Base-by-base conservation (phyloP, 2,888 invertebrate species). In the Dinocampus coccinellae region DNA sequence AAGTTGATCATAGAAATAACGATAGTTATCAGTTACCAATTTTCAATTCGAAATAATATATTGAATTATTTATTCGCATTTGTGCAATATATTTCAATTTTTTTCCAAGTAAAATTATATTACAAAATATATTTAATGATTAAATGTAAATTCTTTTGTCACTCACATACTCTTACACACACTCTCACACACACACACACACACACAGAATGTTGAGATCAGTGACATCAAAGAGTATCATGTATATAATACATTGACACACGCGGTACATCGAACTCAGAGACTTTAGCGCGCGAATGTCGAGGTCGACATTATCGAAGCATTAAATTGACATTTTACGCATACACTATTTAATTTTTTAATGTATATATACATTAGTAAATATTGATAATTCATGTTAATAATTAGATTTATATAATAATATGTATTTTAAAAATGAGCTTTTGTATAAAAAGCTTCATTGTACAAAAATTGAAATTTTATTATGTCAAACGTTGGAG, bases 271-370 rank as follows among this genome's bases (percentile, higher is more conserved):
- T 74, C 75, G 78, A 80, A 79, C 78, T 73, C 72, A 62, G 63
- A 72, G 66, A 76, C 78, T 75, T 79, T 81, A 77, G 79, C 72
- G 42, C 77, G 78, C 78, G 78, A 81, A 81, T 80, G 79, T 79
- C 81, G 81, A 82, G 81, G 82, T 78, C 80, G 77, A 74, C 75
- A 75, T 72, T 76, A 76, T 75, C 76, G 76, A 77, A 77, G 75
- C 77, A 77, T 79, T 73, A 78, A 79, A 79, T 78, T 74, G 75
- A 69, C 72, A 68, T 74, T 69, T 67, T 66, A 58, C 47, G 29
- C 26, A 63, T 63, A 47, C 26, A 47, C 10, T 47, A n/a, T 47
- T 53, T n/a, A 26, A 29, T 65, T 10, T 16, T 29, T 53, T 9
- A 69, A 26, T 13, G 20, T n/a, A 20, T 22, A 42, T 11, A 34